A percentile compares a stretch with the other conserved stretches of the same genome.
Evolutionary conservation across 1,140 invertebrate species (phyloP).

Genomic region (Parapsyche elsis): DNA sequence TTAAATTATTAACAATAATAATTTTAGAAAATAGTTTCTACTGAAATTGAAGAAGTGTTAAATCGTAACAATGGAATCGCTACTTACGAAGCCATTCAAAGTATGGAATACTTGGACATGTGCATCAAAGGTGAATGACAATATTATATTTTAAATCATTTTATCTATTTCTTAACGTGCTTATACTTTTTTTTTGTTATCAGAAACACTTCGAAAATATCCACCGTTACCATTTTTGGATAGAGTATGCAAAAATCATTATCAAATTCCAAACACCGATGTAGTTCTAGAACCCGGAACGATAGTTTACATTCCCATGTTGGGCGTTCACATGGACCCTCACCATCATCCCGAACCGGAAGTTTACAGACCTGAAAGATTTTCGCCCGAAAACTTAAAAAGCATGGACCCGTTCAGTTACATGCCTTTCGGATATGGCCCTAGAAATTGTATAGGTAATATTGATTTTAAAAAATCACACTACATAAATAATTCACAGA

Average conservation of each 20-base stretch:
- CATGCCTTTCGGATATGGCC: constrained; percentile 70
- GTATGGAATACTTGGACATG: constrained; percentile 64
- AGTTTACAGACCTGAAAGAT: constrained; percentile 62
- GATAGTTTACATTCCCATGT: background rate
- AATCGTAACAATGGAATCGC: constrained; percentile 52
- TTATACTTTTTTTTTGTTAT: constrained; percentile 50
- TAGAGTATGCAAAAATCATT: constrained; percentile 57
- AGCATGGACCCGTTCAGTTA: constrained; percentile 62
- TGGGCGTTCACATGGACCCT: background rate
- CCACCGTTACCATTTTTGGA: constrained; percentile 65
- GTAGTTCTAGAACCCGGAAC: background rate
- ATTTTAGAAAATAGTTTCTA: constrained; percentile 62
- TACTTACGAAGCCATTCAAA: constrained; percentile 60
- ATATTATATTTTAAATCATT: background rate
- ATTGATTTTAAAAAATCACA: constrained; percentile 24
- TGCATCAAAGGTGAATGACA: constrained; percentile 59
- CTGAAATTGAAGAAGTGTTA: constrained; percentile 64
- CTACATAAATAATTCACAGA: background rate
- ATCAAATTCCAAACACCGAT: background rate
- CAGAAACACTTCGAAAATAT: constrained; percentile 66
- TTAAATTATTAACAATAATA: too few species aligned
- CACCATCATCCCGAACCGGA: constrained; percentile 61
- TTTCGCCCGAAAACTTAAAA: constrained; percentile 58
- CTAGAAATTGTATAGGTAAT: constrained; percentile 69
- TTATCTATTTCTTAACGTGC: background rate